Evolutionary conservation across 1,140 invertebrate species (phyloP).

Genomic region (Rhagoletis zephyria): DNA sequence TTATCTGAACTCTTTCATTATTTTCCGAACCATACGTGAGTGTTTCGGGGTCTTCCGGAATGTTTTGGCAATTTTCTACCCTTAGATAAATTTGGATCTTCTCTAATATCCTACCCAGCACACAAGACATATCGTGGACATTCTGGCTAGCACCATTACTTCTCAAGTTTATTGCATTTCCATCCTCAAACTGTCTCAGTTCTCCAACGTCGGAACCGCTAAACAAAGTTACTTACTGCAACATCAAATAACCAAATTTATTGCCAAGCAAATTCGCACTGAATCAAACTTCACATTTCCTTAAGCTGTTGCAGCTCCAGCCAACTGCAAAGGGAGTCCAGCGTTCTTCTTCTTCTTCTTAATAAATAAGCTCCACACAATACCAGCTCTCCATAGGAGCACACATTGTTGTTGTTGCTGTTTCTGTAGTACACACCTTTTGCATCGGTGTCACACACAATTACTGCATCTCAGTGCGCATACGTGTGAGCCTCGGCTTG

Average conservation of each 20-base stretch:
- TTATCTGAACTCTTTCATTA: too few species aligned
- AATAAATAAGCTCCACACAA: not conserved
- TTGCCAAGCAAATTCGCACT: conserved; percentile 25
- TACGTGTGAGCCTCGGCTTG: not conserved
- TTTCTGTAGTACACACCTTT: conserved; percentile 1
- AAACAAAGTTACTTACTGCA: conserved; percentile 31
- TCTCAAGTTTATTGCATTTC: too few species aligned
- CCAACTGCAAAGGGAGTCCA: not conserved
- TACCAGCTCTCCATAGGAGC: not conserved
- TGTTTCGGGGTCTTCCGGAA: too few species aligned
- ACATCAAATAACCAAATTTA: conserved; percentile 36
- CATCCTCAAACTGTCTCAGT: not conserved
- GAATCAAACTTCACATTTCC: not conserved
- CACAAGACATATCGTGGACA: too few species aligned
- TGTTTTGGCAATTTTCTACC: too few species aligned
- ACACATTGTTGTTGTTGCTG: not conserved
- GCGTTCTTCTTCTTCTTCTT: not conserved
- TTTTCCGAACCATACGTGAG: too few species aligned
- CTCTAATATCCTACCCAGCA: too few species aligned
- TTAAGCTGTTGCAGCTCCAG: not conserved
- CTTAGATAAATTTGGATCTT: too few species aligned
- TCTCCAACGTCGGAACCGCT: not conserved
- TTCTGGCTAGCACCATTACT: too few species aligned
- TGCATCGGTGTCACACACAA: conserved; percentile 14
- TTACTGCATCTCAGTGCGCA: not conserved